Base-by-base conservation (phyloP, 2,888 invertebrate species). In the Hartigia nigra region DNA sequence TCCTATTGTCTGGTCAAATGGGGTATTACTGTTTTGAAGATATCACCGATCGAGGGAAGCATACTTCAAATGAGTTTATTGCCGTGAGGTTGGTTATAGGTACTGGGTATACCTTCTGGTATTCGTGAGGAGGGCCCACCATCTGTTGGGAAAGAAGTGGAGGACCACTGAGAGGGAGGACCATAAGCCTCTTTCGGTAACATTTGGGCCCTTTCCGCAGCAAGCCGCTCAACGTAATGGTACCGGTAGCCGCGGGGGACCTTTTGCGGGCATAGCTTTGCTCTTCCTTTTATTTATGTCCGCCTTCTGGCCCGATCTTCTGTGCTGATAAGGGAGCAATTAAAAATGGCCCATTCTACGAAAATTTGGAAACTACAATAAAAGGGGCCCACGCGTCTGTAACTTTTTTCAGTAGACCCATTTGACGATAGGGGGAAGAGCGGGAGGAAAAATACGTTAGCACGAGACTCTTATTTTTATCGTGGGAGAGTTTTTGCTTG, bases 171-270 rank as follows among this genome's bases (percentile, higher is more conserved):
- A 74, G 39, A 32, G 74, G 69, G 37, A 74, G 55, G 55, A 55
- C 55, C 55, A 23, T 77, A 80, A 77, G 34, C 74, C 70, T 76
- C n/a, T 23, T 72, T 75, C 34, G 34, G 74, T 69, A 55, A 23
- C 70, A n/a, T 76, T 12, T 35, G 36, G 76, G 69, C 35, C 69
- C 32, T 69, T 69, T 76, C 74, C 36, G 70, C 76, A 69, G 77
- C 76, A 31, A 81, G 74, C 32, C 75, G 79, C 76, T 76, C 37
- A 72, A 75, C 75, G 85, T 82, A 83, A 85, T 84, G 82, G 84
- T 78, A 81, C 81, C 86, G 82, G 84, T 84, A 87, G 84, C 87
- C 83, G 83, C 85, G 82, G 87, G 87, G 85, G 83, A 84, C 82
- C 86, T 79, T 79, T 69, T 78, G 79, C 79, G 76, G 74, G 31